Percentiles rank a stretch among this genome's conserved stretches.
Evolutionary conservation across 2,888 invertebrate species (phyloP).

Genomic region (Bursaphelenchus okinawaensis): DNA sequence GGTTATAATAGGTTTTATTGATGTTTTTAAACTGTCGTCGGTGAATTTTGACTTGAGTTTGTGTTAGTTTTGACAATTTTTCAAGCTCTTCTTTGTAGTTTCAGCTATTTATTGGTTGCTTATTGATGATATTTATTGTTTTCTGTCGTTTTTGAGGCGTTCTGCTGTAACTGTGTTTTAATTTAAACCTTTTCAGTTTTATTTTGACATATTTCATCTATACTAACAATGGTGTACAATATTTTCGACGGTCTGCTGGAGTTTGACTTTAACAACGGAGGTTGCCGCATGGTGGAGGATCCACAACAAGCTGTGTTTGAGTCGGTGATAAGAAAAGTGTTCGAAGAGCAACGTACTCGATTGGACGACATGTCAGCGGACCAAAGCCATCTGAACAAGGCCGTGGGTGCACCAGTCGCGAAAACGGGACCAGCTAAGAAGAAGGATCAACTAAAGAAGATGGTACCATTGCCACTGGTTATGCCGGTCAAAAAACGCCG

Average conservation of each 20-base stretch:
- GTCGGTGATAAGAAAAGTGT: neutral
- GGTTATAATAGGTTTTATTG: no score
- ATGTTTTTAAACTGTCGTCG: no score
- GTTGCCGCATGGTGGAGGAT: neutral
- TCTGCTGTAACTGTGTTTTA: no score
- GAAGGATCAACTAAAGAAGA: no score
- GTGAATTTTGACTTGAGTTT: no score
- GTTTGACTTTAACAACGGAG: neutral
- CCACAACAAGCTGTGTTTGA: neutral
- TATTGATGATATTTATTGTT: no score
- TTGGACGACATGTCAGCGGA: neutral
- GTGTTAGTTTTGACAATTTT: no score
- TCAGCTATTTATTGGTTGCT: no score
- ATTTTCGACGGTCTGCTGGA: neutral
- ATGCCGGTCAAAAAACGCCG: neutral
- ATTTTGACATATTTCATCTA: neutral
- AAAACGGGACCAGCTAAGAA: no score
- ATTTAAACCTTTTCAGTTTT: no score
- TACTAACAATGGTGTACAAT: neutral
- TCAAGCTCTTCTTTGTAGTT: no score
- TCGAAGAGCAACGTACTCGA: neutral
- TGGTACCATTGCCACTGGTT: neutral
- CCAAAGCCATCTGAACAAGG: neutral
- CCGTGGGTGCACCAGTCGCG: neutral
- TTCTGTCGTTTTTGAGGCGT: no score